Evolutionary conservation across 2,797 vertebrate genomes (phyloP).

Genomic region (Myripristis jacobus): DNA sequence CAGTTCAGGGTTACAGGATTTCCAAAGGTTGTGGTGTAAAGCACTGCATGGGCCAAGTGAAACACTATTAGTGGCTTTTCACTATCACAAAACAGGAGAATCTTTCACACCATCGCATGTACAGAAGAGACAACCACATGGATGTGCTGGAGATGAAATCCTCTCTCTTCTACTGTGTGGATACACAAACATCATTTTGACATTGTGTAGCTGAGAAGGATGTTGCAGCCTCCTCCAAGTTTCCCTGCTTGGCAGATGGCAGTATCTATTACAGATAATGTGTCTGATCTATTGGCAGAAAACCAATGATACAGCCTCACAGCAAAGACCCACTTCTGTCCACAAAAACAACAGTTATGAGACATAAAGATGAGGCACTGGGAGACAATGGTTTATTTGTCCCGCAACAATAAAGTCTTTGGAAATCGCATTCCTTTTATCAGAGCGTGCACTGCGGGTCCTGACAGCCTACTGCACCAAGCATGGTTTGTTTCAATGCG

Average conservation of each 20-base stretch:
- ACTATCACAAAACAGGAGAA: slow-evolving; percentile 13
- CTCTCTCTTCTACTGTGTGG: neutral
- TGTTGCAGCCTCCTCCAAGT: slow-evolving; percentile 18
- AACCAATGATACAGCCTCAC: neutral
- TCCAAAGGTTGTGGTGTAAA: slow-evolving; percentile 27
- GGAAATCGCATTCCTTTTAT: slow-evolving; percentile 47
- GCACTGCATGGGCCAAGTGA: neutral
- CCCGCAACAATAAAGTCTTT: slow-evolving; percentile 23
- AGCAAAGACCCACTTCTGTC: neutral
- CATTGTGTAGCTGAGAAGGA: slow-evolving; percentile 5
- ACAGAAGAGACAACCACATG: neutral
- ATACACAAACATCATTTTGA: neutral
- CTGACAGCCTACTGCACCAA: slow-evolving; percentile 82
- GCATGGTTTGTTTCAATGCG: slow-evolving; percentile 83
- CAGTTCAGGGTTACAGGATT: slow-evolving; percentile 26
- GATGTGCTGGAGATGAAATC: neutral
- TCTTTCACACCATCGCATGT: neutral
- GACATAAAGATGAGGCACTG: slow-evolving; percentile 19
- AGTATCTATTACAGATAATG: slow-evolving; percentile 7
- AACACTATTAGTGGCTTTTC: slow-evolving; percentile 4
- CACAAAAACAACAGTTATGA: slow-evolving; percentile 23
- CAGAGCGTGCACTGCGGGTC: slow-evolving; percentile 81
- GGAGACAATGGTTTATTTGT: slow-evolving; percentile 26
- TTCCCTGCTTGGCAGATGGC: slow-evolving; percentile 12
- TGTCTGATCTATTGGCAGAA: no score